Evolutionary conservation across 2,113 vertebrate genomes (phyloP), one percentile per base, ranked within the genome.

Genomic region (Ammodytes marinus): DNA sequence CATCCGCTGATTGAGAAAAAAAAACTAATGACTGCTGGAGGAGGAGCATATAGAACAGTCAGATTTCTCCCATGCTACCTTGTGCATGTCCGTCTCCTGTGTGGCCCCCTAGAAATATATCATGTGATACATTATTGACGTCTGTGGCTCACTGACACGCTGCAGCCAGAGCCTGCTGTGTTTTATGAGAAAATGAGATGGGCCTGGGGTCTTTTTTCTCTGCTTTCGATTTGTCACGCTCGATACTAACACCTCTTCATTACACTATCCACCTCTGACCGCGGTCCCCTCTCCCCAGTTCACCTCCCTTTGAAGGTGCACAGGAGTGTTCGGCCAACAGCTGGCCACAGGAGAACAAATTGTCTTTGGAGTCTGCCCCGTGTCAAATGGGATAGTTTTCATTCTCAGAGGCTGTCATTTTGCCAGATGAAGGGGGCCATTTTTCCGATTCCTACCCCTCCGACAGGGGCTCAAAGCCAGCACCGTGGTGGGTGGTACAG

Each of bases 1-100:
- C 90, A 82, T 90, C 60, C 4, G 11, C 54, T 86, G 89, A 93
- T 89, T 91, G 89, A 79, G 27, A 27, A 27, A 27, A 27, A 77
- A 85, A 87, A 92, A 81, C 79, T 89, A 92, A 92, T 93, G 86
- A 90, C 60, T 39, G 47, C 0, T 8, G 68, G 77, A 77, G 80
- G 79, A 82, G 75, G 47, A 47, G 64, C 47, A 47, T 80, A 27
- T 79, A 80, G 69, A 27, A 27, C 46, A 58, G 47, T 57, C 46
- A 70, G 50, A 81, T 81, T 80, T 84, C 85, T 84, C 77, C 12
- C 17, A 8, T 73, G 69, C 65, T 60, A 77, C 76, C 69, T 69
- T 80, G 42, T 59, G 69, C 82, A 53, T 58, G 59, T 88, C 80
- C 81, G 71, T 42, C 43, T 60, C 43, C 64, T 53, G 50, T 55